These are phyloP conservation scores for Eufriesea mexicana DNA, from an alignment of 1,140 invertebrate species.

Conservation along the genomic window DNA sequence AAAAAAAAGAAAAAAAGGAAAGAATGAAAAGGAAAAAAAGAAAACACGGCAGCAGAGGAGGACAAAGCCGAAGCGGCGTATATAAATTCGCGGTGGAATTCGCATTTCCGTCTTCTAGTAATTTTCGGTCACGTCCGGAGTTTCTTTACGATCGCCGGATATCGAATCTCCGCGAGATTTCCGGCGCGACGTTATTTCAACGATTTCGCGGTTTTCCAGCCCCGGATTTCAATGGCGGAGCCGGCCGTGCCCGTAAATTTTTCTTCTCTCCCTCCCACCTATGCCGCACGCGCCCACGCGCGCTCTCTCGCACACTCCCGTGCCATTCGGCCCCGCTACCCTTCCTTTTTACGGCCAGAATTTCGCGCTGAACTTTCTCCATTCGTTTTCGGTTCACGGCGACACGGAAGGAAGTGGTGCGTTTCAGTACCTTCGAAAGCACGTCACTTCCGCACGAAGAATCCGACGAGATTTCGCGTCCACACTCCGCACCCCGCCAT, in stretches of 20 bases:
- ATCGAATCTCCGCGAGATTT: slow-evolving; percentile 54
- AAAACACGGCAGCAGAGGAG: too few species aligned
- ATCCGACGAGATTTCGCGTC: slow-evolving; percentile 15
- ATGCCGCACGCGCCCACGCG: slow-evolving; percentile 20
- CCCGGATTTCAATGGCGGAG: slow-evolving; percentile 41
- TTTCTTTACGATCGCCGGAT: slow-evolving; percentile 53
- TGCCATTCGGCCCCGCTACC: not conserved
- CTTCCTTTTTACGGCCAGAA: slow-evolving; percentile 12
- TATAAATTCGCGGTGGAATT: slow-evolving; percentile 40
- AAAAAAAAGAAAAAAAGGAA: not conserved
- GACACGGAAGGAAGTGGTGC: slow-evolving; percentile 54
- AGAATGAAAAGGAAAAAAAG: not conserved
- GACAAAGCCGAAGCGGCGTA: not conserved
- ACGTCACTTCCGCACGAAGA: slow-evolving; percentile 59
- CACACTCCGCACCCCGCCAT: too few species aligned
- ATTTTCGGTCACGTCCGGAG: slow-evolving; percentile 39
- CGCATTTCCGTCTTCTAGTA: slow-evolving; percentile 35
- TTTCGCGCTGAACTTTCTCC: slow-evolving; percentile 59
- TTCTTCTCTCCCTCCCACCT: not conserved
- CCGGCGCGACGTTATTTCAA: slow-evolving; percentile 52
- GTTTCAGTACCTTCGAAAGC: slow-evolving; percentile 65
- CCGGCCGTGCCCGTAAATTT: slow-evolving; percentile 53
- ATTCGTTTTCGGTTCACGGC: slow-evolving; percentile 57
- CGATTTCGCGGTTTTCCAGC: slow-evolving; percentile 46
- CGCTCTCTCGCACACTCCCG: not conserved